Base-by-base conservation (phyloP, 2,888 invertebrate species). In the Deilephila elpenor region DNA sequence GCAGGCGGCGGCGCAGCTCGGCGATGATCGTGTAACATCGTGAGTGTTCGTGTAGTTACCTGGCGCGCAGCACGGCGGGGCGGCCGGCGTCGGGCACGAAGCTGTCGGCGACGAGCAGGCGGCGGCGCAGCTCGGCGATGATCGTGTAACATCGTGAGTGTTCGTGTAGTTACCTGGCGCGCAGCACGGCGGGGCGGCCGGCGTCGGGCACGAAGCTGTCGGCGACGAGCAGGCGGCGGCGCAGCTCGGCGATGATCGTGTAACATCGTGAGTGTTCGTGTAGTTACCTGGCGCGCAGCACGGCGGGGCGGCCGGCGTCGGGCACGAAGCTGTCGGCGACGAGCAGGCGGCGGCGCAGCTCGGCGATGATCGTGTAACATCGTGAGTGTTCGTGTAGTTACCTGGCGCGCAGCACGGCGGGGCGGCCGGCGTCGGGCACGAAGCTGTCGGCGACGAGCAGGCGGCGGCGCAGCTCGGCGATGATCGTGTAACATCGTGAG, bases 241-340 rank as follows among this genome's bases (percentile, higher is more conserved):
- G 98, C 78, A 99, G 95, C 88, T 99, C 99, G 79, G 97, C 97
- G 77, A 98, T 97, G 74, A 99, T 37, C 5, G 5, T 37, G 6
- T 6, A 5, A 7, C 34, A 5, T 7, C 7, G 34, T 7, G 34
- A 37, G 34, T 37, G 34, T 37, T 6, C 6, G 5, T 37, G 6
- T 7, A 37, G 34, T 25, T 25, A 25, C 25, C 25, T 25, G 37
- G 37, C 37, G 37, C 37, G 37, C 86, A 90, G 88, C 83, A 87
- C 92, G 77, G 84, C 89, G 75, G 88, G 88, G 11, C 91, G 84
- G 75, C 84, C 95, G 82, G 84, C 93, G 81, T 82, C 95, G 11
- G 98, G 98, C 84, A 98, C 97, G 91, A 98, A 98, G 90, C 98
- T 98, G 87, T 98, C 98, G 78, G 98, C 97, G 72, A 98, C 96